These are phyloP conservation scores for Trogon melanurus DNA, from an alignment of 2,113 vertebrate genomes.

Conservation along the genomic window DNA sequence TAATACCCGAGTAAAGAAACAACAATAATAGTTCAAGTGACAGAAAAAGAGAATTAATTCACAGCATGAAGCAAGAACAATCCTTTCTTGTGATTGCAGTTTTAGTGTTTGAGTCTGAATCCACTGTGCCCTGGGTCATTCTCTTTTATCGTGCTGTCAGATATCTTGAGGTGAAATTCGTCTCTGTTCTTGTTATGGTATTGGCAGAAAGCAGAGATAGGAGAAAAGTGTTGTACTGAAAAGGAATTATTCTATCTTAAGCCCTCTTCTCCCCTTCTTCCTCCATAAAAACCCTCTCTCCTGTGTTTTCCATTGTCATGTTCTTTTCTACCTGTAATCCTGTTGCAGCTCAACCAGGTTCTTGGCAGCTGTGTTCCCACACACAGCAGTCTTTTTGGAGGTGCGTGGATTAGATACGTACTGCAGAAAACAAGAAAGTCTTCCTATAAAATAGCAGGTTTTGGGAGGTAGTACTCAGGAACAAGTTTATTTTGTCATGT, in stretches of 20 bases:
- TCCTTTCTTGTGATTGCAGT: background rate
- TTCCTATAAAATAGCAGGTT: background rate
- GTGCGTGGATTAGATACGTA: background rate
- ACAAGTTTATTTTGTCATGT: background rate
- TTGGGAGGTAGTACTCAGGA: background rate
- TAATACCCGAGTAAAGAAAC: background rate
- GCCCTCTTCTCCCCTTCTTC: background rate
- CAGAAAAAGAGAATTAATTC: slow-evolving; percentile 20
- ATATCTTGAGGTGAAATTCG: background rate
- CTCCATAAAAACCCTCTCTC: background rate
- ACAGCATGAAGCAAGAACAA: slow-evolving; percentile 10
- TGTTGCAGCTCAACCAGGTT: background rate
- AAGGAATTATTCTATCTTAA: background rate
- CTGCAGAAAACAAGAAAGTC: background rate
- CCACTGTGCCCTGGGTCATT: background rate
- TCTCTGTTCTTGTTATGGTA: background rate
- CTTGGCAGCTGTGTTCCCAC: background rate
- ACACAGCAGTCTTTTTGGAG: background rate
- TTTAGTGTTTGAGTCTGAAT: background rate
- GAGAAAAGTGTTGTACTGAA: background rate
- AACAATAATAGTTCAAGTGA: background rate
- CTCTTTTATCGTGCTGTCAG: background rate
- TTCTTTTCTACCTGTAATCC: background rate
- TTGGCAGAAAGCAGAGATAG: background rate
- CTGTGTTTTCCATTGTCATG: background rate